These are phyloP conservation scores for Ammospiza maritima DNA, from an alignment of 2,797 vertebrate genomes.

Conservation along the genomic window DNA sequence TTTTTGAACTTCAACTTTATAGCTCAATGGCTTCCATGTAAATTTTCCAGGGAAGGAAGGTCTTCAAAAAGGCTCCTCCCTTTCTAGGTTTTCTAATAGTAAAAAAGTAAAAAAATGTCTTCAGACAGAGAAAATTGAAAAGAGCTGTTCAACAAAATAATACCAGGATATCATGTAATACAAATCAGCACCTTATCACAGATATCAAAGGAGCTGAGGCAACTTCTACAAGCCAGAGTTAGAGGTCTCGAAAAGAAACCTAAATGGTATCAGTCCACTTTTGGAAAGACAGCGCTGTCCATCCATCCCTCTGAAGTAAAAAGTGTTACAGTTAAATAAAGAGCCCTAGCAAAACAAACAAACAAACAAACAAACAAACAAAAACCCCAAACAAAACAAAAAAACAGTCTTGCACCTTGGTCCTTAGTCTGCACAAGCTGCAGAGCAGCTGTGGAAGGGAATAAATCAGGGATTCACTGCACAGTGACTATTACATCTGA, in stretches of 20 bases:
- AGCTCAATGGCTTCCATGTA: neutral
- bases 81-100: neutral
- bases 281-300: neutral
- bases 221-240: neutral
- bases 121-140: neutral
- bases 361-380: neutral
- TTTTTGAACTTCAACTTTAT: neutral
- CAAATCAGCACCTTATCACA: neutral
- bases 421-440: neutral
- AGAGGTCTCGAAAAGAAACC: neutral
- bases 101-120: neutral
- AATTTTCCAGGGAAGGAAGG: neutral
- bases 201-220: neutral
- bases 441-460: neutral
- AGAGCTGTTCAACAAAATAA: neutral
- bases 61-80: neutral
- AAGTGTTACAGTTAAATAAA: neutral
- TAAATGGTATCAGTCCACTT: neutral
- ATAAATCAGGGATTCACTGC: neutral
- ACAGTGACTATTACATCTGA: neutral
- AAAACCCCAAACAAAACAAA: neutral
- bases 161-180: neutral
- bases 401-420: neutral
- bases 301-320: neutral
- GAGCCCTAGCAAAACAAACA: neutral